phyloP scores from a whole-genome alignment of 2,113 vertebrate genomes.

The Cyanoderma ruficeps region DNA sequence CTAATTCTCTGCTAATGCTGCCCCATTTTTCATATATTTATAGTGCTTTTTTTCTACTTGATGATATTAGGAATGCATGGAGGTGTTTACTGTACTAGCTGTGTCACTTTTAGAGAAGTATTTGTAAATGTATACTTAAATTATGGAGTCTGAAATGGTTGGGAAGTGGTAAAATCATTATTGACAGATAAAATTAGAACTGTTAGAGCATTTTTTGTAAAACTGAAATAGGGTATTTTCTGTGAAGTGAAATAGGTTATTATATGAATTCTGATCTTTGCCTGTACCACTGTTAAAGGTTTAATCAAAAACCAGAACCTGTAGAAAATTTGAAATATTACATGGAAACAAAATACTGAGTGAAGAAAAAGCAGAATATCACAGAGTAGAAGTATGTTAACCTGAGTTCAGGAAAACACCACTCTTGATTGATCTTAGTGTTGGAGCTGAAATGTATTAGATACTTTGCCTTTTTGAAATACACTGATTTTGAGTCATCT shows the following conservation, averaged over 20 bases:
- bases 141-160: neutral
- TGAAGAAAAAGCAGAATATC: neutral
- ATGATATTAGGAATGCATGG: neutral
- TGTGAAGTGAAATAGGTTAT: neutral
- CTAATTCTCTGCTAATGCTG: slow-evolving; percentile 14
- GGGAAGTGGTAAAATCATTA: neutral
- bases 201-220: neutral
- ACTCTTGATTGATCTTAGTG: neutral
- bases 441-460: neutral
- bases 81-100: neutral
- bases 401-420: neutral
- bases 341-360: neutral
- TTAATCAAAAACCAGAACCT: neutral
- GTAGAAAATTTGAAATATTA: slow-evolving; percentile 1
- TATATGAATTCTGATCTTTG: neutral
- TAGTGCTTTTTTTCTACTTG: neutral
- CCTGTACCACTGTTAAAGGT: neutral
- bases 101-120: slow-evolving; percentile 7
- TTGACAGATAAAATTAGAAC: neutral
- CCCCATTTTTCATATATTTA: neutral
- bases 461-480: slow-evolving; percentile 13
- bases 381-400: neutral
- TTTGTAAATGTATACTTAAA: slow-evolving; percentile 7
- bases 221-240: neutral
- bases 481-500: neutral